Conservation (phyloP, 2,113 vertebrate genomes). For the Otus sunia region DNA sequence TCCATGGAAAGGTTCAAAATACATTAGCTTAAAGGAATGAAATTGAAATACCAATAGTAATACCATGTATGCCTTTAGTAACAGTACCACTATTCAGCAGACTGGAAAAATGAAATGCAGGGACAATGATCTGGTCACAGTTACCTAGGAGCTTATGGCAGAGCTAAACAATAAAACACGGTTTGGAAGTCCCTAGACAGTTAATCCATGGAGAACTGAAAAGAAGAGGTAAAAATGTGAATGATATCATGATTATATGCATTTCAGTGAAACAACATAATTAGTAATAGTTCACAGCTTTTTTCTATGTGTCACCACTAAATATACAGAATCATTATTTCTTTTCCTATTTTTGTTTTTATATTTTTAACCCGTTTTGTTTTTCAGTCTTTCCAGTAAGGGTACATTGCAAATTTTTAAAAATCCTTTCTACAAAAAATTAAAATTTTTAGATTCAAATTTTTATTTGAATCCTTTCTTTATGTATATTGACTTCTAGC, state of each 20-base stretch:
- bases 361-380: neutral
- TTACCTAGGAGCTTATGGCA: neutral
- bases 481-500: neutral
- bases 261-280: neutral
- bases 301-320: neutral
- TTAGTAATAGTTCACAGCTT: neutral
- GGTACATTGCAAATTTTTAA: neutral
- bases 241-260: neutral
- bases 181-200: neutral
- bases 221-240: neutral
- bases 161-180: neutral
- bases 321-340: neutral
- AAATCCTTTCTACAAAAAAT: neutral
- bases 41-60: neutral
- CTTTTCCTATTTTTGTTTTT: neutral
- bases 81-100: neutral
- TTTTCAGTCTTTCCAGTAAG: neutral
- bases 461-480: neutral
- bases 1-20: neutral
- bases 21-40: neutral
- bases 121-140: neutral
- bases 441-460: neutral
- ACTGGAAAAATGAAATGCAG: neutral
- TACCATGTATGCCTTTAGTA: neutral
- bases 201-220: neutral